Evolutionary conservation across 2,113 vertebrate species (phyloP).

Genomic region (Eurypyga helias): DNA sequence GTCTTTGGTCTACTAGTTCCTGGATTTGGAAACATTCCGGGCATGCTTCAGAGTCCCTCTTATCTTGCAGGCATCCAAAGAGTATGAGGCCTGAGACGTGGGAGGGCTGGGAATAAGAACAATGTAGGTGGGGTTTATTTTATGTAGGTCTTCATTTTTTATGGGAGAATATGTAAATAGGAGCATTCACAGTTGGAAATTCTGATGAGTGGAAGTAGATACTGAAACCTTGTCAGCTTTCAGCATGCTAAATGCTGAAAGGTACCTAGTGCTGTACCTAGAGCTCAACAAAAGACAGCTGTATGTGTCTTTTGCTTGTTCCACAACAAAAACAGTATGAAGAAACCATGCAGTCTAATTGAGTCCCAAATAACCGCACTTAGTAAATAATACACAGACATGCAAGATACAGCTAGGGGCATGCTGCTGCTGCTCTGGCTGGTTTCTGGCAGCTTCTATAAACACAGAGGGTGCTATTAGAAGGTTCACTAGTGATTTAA

Average conservation of each 20-base stretch:
- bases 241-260: not conserved
- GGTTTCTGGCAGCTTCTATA: not conserved
- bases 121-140: not conserved
- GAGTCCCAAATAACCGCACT: not conserved
- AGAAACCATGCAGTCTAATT: not conserved
- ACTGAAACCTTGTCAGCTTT: not conserved
- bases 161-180: not conserved
- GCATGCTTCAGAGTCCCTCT: not conserved
- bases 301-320: not conserved
- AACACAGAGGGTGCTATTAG: not conserved
- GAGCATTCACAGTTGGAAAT: not conserved
- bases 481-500: not conserved
- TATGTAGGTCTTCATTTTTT: not conserved
- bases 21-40: not conserved
- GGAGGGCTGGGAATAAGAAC: not conserved
- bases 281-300: too few relatives aligned
- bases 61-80: not conserved
- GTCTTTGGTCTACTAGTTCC: not conserved
- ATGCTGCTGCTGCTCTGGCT: not conserved
- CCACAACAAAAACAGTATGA: not conserved
- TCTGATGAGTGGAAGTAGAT: not conserved
- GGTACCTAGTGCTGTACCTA: not conserved
- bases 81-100: not conserved
- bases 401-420: not conserved
- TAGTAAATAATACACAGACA: slow-evolving; percentile 17